Evolutionary conservation across 2,888 invertebrate genomes (phyloP).

Genomic region (Drosophila macrospina): DNA sequence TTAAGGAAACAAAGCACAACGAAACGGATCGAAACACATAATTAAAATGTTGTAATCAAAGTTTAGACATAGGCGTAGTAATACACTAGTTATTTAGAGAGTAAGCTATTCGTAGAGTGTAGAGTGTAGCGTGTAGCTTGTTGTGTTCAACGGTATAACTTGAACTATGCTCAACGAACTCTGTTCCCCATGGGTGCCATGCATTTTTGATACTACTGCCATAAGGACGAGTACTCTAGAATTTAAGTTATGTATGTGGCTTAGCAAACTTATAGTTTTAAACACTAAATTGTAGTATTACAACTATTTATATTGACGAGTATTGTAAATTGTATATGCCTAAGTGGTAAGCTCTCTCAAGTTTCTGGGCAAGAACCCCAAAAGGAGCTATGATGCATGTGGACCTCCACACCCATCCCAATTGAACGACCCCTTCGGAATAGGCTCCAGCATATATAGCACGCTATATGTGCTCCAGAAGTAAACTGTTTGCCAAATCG

Average conservation of each 20-base stretch:
- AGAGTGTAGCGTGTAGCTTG: slow-evolving; percentile 48
- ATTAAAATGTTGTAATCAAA: slow-evolving; percentile 66
- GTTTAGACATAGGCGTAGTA: slow-evolving; percentile 62
- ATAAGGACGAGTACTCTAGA: slow-evolving; percentile 48
- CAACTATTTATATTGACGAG: slow-evolving; percentile 36
- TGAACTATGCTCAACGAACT: slow-evolving; percentile 74
- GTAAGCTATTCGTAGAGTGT: slow-evolving; percentile 28
- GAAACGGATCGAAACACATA: slow-evolving; percentile 41
- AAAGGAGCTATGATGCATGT: background rate
- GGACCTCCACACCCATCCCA: slow-evolving; percentile 4
- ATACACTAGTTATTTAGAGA: slow-evolving; percentile 48
- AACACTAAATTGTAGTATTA: slow-evolving; percentile 65
- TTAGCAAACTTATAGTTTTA: slow-evolving; percentile 81
- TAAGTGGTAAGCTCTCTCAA: slow-evolving; percentile 33
- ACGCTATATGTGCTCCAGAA: slow-evolving; percentile 29
- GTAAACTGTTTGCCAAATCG: slow-evolving; percentile 79
- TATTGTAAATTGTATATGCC: slow-evolving; percentile 19
- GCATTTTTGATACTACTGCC: slow-evolving; percentile 71
- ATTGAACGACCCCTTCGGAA: slow-evolving; percentile 1
- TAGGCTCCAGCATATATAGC: slow-evolving; percentile 35
- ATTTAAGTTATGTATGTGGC: slow-evolving; percentile 74
- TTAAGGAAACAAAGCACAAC: slow-evolving; percentile 6
- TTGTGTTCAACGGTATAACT: slow-evolving; percentile 33
- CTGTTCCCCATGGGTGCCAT: slow-evolving; percentile 80
- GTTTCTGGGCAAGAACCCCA: slow-evolving; percentile 41